A percentile compares a stretch with the other conserved stretches of the same genome.
These are phyloP conservation scores for Troides aeacus DNA, from an alignment of 2,888 invertebrate species.

Conservation along the genomic window DNA sequence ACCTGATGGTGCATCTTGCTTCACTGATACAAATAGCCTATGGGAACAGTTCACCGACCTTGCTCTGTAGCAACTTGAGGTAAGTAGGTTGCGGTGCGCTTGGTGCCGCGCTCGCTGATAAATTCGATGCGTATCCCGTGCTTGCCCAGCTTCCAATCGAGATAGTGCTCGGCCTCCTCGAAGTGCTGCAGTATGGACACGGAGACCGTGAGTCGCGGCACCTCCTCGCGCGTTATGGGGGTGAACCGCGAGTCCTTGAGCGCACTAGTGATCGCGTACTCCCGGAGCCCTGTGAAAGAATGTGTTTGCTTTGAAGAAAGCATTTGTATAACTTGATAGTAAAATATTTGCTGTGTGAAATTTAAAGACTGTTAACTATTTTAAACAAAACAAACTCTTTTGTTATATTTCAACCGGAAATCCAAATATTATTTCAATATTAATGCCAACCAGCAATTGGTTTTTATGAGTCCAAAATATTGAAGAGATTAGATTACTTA, in stretches of 20 bases:
- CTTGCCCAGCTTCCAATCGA: constrained; percentile 98
- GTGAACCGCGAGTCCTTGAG: constrained; percentile 98
- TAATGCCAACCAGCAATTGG: too few species aligned
- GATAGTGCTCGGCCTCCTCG: constrained; percentile 95
- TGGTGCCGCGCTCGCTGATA: constrained; percentile 93
- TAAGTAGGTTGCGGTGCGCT: constrained; percentile 98
- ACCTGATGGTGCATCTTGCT: background rate
- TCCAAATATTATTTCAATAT: too few species aligned
- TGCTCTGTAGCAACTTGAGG: constrained; percentile 99
- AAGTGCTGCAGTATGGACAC: constrained; percentile 98
- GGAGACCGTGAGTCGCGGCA: constrained; percentile 94
- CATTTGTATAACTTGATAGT: background rate
- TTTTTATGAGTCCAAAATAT: too few species aligned
- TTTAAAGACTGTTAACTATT: too few species aligned
- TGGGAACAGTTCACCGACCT: constrained; percentile 78
- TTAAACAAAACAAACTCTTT: too few species aligned
- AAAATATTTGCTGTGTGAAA: too few species aligned
- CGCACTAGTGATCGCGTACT: constrained; percentile 98
- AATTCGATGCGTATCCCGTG: constrained; percentile 99
- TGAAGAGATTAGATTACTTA: too few species aligned
- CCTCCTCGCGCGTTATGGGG: constrained; percentile 96
- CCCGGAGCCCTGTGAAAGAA: constrained; percentile 87
- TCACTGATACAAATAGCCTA: too few species aligned
- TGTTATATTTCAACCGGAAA: too few species aligned
- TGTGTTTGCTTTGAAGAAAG: constrained; percentile 5